These are phyloP conservation scores for Cryptus armator DNA, from an alignment of 2,888 invertebrate species.

Conservation along the genomic window DNA sequence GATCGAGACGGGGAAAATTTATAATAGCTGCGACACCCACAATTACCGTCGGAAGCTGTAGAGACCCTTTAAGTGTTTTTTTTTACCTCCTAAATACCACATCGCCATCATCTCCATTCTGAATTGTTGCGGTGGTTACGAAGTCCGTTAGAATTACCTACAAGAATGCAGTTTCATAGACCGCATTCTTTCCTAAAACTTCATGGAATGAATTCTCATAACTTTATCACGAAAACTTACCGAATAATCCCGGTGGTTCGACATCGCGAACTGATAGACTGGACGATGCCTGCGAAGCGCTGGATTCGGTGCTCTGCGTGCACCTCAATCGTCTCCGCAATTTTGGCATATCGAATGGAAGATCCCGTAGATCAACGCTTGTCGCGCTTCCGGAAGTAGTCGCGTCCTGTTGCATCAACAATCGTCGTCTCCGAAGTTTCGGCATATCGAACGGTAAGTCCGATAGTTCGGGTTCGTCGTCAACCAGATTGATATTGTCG, in stretches of 20 bases:
- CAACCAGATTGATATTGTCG: conserved; percentile 83
- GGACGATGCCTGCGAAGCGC: conserved; percentile 92
- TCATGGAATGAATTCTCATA: no score
- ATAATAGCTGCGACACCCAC: conserved; percentile 10
- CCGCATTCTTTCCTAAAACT: no score
- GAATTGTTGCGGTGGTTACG: not conserved
- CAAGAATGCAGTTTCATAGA: not conserved
- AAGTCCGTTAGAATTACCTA: not conserved
- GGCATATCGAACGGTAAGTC: conserved; percentile 97
- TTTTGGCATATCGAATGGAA: conserved; percentile 97
- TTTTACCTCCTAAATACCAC: not conserved
- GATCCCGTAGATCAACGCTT: conserved; percentile 92
- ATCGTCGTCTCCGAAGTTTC: conserved; percentile 90
- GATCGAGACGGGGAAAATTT: conserved; percentile 33
- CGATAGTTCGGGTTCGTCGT: conserved; percentile 88
- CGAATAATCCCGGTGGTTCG: conserved; percentile 86
- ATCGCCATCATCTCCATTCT: not conserved
- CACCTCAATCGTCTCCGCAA: conserved; percentile 91
- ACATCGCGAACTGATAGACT: conserved; percentile 93
- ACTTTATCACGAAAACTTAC: conserved; percentile 82
- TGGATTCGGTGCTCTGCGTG: conserved; percentile 89
- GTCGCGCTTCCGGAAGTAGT: conserved; percentile 91
- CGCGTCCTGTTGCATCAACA: conserved; percentile 88
- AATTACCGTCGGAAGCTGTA: conserved; percentile 41
- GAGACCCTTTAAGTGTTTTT: not conserved